Evolutionary conservation across 2,888 invertebrate genomes (phyloP), one percentile per base, ranked within the genome.

Genomic region (Branchipolynoe longqiensis): DNA sequence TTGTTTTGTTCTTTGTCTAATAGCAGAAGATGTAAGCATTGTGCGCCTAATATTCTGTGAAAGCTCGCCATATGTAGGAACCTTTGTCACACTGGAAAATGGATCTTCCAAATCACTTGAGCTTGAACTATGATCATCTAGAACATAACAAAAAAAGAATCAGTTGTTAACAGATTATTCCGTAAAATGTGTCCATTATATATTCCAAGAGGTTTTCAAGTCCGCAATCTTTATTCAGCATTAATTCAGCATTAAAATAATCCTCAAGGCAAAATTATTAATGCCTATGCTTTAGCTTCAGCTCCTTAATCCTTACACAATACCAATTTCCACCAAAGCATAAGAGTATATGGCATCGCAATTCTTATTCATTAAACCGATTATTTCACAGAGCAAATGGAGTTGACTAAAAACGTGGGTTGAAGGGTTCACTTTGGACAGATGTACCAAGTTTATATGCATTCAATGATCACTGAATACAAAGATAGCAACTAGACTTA

Each of bases 51-150:
- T n/a, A n/a, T n/a, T n/a, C n/a, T n/a, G n/a, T n/a, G n/a, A n/a
- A n/a, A 69, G 78, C 6, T 78, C 78, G 1, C 78, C 78, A 41
- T 78, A 78, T 4, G 78, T 78, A 1, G 74, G 74, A 3, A 74
- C 48, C 40, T 74, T 74, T 25, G 31, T 25, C 3, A 48, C 28
- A 14, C 54, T 33, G 6, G 48, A 1, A 48, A 78, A 73, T 14
- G 28, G 8, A 41, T 78, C 41, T 78, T 78, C 78, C 0, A 78
- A 33, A 25, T 78, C 78, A 54, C 78, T 78, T 41, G 78, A 78
- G 28, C 48, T 48, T 14, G 78, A 41, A 33, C 78, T 78, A 25
- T 41, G 78, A 41, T 78, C 48, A 41, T 78, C 78, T 78, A 48
- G 8, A 78, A 78, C n/a, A n/a, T 22, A 28, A 38, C 22, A 40